Percentiles rank a stretch among this genome's conserved stretches.
phyloP scores from a whole-genome alignment of 2,888 invertebrate species.

The Leucophenga maculata region DNA sequence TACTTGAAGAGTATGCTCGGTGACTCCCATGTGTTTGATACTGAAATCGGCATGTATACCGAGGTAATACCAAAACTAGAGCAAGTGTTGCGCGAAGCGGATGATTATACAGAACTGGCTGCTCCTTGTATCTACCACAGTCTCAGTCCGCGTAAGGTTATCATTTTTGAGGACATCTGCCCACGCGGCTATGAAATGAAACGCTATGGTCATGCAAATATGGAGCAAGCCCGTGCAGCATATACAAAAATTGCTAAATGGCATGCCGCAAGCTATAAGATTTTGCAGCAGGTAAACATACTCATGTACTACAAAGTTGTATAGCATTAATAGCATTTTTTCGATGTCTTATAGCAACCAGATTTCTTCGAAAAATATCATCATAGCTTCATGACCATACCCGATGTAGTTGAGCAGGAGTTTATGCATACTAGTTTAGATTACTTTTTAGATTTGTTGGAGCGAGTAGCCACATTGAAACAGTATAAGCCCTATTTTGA shows the following conservation, averaged over 20 bases:
- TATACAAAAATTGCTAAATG: slow-evolving; percentile 51
- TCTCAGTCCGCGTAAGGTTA: slow-evolving; percentile 33
- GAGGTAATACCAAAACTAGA: slow-evolving; percentile 59
- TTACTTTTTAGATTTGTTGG: slow-evolving; percentile 43
- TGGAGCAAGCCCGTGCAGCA: slow-evolving; percentile 38
- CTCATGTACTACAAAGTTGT: too few relatives aligned
- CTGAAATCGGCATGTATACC: slow-evolving; percentile 61
- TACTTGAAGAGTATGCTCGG: slow-evolving; percentile 50
- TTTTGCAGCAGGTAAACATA: slow-evolving; percentile 44
- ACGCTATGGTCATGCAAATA: slow-evolving; percentile 32
- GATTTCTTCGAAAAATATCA: slow-evolving; percentile 30
- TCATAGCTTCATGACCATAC: slow-evolving; percentile 21
- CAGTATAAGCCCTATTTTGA: slow-evolving; percentile 50
- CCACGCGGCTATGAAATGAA: slow-evolving; percentile 34
- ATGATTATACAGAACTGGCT: slow-evolving; percentile 44
- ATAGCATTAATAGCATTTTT: too few relatives aligned
- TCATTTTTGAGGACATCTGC: slow-evolving; percentile 42
- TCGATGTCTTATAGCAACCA: slow-evolving; percentile 13
- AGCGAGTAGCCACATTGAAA: slow-evolving; percentile 34
- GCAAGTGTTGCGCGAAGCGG: slow-evolving; percentile 45
- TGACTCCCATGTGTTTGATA: slow-evolving; percentile 49
- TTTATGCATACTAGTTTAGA: neutral
- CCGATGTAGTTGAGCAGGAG: too few relatives aligned
- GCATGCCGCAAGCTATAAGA: slow-evolving; percentile 50
- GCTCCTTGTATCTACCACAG: slow-evolving; percentile 29